Percentiles rank a stretch among this genome's conserved stretches.
phyloP scores from a whole-genome alignment of 1,140 invertebrate genomes.

The Scaptomyza graminum region DNA sequence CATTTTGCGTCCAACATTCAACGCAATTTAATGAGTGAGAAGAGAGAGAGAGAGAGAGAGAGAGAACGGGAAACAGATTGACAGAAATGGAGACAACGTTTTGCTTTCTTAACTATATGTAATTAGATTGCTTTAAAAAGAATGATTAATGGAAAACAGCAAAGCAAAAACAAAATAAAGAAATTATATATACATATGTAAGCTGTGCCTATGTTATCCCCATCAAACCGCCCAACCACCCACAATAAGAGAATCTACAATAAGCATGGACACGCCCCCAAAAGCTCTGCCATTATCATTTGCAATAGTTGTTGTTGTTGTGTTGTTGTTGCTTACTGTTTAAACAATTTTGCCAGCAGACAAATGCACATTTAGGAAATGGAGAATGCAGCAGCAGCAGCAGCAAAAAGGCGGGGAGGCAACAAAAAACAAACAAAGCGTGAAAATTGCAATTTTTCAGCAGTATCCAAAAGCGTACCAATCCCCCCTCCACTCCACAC shows the following conservation, averaged over 20 bases:
- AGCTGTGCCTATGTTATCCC: slow-evolving; percentile 1
- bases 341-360: slow-evolving; percentile 60
- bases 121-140: slow-evolving; percentile 51
- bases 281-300: slow-evolving; percentile 49
- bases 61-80: neutral
- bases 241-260: no score
- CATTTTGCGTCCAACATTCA: slow-evolving; percentile 74
- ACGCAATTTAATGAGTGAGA: slow-evolving; percentile 20
- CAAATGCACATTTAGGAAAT: slow-evolving; percentile 37
- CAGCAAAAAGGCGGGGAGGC: neutral
- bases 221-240: neutral
- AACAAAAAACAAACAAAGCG: slow-evolving; percentile 31
- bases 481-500: neutral
- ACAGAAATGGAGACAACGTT: slow-evolving; percentile 19
- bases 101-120: slow-evolving; percentile 38
- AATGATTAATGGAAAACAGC: neutral
- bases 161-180: slow-evolving; percentile 12
- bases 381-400: neutral
- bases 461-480: slow-evolving; percentile 4
- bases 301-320: slow-evolving; percentile 21
- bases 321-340: slow-evolving; percentile 24
- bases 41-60: slow-evolving; percentile 19
- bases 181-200: slow-evolving; percentile 26
- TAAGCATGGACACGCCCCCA: slow-evolving; percentile 45
- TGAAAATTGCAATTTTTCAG: slow-evolving; percentile 72